phyloP scores from a whole-genome alignment of 1,140 invertebrate genomes.

The Calycopis cecrops region DNA sequence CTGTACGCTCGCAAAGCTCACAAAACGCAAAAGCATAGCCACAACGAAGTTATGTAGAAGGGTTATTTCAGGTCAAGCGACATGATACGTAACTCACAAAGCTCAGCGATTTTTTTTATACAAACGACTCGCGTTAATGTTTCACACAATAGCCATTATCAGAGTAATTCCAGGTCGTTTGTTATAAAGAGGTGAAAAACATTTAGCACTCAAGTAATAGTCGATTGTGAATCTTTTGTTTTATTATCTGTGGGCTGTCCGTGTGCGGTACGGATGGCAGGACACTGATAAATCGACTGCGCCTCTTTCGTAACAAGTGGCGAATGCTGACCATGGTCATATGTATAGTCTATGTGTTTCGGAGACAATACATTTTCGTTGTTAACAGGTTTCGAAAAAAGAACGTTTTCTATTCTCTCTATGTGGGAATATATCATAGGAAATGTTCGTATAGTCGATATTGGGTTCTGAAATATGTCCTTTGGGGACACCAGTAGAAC shows the following conservation, averaged over 20 bases:
- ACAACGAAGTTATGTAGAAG: too few relatives aligned
- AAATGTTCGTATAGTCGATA: too few relatives aligned
- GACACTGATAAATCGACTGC: conserved; percentile 30
- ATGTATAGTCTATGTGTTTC: neutral
- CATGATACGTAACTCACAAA: too few relatives aligned
- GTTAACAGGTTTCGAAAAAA: neutral
- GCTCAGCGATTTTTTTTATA: too few relatives aligned
- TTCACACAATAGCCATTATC: conserved; percentile 11
- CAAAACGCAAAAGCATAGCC: too few relatives aligned
- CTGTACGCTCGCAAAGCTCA: too few relatives aligned
- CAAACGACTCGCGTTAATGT: too few relatives aligned
- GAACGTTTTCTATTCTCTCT: too few relatives aligned
- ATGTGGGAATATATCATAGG: too few relatives aligned
- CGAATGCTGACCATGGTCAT: conserved; percentile 13
- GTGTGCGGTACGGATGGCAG: conserved; percentile 20
- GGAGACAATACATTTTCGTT: conserved; percentile 8
- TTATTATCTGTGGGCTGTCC: conserved; percentile 25
- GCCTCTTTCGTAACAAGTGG: conserved; percentile 19
- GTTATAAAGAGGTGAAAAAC: conserved; percentile 25
- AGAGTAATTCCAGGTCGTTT: conserved; percentile 16
- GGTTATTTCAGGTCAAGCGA: too few relatives aligned
- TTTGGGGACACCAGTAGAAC: too few relatives aligned
- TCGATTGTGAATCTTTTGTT: conserved; percentile 24
- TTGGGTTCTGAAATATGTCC: too few relatives aligned
- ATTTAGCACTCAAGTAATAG: conserved; percentile 14